Conservation (phyloP, 2,113 vertebrate genomes). For the Struthio camelus region DNA sequence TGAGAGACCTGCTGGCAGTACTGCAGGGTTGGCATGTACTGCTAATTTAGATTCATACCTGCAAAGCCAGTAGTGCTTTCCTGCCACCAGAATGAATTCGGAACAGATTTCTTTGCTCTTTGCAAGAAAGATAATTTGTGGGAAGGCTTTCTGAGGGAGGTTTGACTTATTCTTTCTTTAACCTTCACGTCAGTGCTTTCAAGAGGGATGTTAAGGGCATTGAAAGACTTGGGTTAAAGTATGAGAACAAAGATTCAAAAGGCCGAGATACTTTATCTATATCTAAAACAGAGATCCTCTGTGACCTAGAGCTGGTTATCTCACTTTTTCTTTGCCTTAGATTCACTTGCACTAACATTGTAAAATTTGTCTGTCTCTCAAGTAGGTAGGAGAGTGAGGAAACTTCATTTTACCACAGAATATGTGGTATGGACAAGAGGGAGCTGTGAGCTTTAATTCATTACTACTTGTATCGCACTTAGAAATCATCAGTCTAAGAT, state of each 20-base stretch:
- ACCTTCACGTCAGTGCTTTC: not conserved
- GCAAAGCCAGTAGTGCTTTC: not conserved
- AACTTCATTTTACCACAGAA: not conserved
- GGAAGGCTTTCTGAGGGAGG: not conserved
- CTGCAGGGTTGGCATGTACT: not conserved
- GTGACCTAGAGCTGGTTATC: not conserved
- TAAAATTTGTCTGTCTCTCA: not conserved
- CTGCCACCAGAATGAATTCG: not conserved
- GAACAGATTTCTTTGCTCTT: not conserved
- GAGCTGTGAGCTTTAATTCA: not conserved
- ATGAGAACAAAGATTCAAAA: not conserved
- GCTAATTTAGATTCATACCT: conserved; percentile 12
- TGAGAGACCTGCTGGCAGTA: not conserved
- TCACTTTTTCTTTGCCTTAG: not conserved
- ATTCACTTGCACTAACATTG: not conserved
- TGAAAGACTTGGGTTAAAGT: not conserved
- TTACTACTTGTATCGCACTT: not conserved
- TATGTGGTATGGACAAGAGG: not conserved
- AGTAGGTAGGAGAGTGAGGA: not conserved
- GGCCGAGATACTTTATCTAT: not conserved
- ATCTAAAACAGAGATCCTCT: not conserved
- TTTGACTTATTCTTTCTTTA: conserved; percentile 1
- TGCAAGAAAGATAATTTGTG: not conserved
- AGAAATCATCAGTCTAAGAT: not conserved
- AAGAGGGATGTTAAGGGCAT: not conserved